These are phyloP conservation scores for Peromyscus polionotus DNA, from an alignment of 2,113 vertebrate genomes.

Conservation along the genomic window DNA sequence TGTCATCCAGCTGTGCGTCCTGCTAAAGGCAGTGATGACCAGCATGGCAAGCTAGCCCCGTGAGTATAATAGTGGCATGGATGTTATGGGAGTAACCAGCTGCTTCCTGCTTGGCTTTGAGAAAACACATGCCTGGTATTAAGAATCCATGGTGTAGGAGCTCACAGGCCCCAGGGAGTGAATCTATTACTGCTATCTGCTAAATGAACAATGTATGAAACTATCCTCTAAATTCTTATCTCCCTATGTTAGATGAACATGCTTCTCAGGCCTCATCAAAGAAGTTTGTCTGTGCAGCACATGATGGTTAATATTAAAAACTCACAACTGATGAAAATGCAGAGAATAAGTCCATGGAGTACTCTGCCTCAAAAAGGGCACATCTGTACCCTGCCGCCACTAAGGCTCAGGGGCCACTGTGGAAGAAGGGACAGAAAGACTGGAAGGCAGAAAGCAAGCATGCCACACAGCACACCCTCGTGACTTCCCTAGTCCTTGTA, in stretches of 20 bases:
- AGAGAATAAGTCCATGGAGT: background rate
- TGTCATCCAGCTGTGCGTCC: background rate
- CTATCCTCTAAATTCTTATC: background rate
- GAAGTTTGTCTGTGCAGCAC: background rate
- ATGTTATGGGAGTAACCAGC: background rate
- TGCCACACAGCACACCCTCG: background rate
- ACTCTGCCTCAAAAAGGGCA: background rate
- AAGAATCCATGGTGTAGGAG: background rate
- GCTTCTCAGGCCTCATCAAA: background rate
- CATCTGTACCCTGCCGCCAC: background rate
- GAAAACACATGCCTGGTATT: background rate
- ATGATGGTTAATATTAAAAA: background rate
- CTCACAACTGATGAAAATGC: background rate
- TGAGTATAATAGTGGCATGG: background rate
- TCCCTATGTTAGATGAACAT: background rate
- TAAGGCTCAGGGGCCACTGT: background rate
- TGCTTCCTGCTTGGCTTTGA: background rate
- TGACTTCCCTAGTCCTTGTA: background rate
- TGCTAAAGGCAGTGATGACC: background rate
- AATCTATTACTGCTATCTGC: background rate
- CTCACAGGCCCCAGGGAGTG: background rate
- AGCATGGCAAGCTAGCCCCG: too few relatives aligned
- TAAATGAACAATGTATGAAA: background rate
- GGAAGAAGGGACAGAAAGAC: background rate
- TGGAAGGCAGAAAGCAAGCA: background rate